Evolutionary conservation across 92 coral and sea anemone species (phyloP), one percentile per base, ranked within the genome.

Genomic region (Bergia puertoricense): DNA sequence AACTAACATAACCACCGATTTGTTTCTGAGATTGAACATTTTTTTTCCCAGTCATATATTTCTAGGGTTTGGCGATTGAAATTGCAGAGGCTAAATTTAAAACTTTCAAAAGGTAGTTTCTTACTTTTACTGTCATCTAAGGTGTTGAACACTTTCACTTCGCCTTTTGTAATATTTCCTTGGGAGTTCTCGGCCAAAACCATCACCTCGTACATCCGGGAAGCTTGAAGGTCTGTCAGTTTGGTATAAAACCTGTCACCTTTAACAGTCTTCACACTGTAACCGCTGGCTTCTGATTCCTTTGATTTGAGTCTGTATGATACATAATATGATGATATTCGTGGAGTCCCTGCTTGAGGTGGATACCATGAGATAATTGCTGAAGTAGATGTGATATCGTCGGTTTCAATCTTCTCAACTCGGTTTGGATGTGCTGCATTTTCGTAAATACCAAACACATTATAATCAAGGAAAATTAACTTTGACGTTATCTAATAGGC

Each of bases 321-420:
- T 37, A 84, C 66, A 18, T 45, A 72, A 46, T 71, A 84, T 4
- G 14, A 11, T 6, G 45, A 48, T 20, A 84, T 79, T 36, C 8
- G 65, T 23, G 79, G 87, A 36, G 77, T 13, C 14, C 79, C 62
- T 6, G 87, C 42, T 11, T 44, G 78, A 10, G 87, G 79, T 68
- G 67, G 48, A 16, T 22, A 6, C 87, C 87, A 84, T 18, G 78
- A 84, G 59, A 84, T 46, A 5, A 84, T 23, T 43, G 66, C 87
- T 5, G 87, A 71, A 37, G 87, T 71, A 66, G 87, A 84, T 45
- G 87, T 84, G 67, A 84, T 48, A 16, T 71, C 87, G 10, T 73
- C 77, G 36, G 51, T 51, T 37, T 30, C n/a, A 65, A 65, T 67
- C 22, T 37, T 11, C 30, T 48, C 66, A 20, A 84, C 79, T 15